phyloP scores from a whole-genome alignment of 2,113 vertebrate genomes.

The Lagopus muta region DNA sequence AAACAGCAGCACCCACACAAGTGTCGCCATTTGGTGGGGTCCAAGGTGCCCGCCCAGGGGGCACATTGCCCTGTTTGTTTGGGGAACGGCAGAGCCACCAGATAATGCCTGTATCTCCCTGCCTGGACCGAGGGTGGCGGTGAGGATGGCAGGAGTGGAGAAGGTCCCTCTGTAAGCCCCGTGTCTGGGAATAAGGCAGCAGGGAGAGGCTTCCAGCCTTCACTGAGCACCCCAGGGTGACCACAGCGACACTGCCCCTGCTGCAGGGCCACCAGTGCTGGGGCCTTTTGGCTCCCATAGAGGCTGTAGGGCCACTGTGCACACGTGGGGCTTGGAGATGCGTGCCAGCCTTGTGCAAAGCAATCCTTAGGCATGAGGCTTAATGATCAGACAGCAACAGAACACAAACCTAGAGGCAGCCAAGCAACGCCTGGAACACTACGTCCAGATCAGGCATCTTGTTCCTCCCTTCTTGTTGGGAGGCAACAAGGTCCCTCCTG shows the following conservation, averaged over 20 bases:
- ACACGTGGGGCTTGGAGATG: fast-evolving
- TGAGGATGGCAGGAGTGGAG: neutral
- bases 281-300: neutral
- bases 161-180: neutral
- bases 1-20: constrained; percentile 77
- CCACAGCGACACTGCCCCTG: fast-evolving
- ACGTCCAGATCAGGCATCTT: neutral
- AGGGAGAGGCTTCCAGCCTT: neutral
- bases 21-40: constrained; percentile 57
- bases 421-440: constrained; percentile 40
- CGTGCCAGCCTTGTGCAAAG: neutral
- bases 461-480: constrained; percentile 15
- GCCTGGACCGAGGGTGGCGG: neutral
- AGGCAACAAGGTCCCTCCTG: constrained; percentile 24
- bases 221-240: neutral
- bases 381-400: neutral
- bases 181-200: neutral
- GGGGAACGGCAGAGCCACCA: neutral
- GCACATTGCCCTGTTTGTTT: constrained; percentile 73
- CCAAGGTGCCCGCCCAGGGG: constrained; percentile 69
- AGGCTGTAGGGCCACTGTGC: neutral
- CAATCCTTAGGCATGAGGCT: neutral
- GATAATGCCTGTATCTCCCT: constrained; percentile 49
- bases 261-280: neutral
- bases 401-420: neutral